A percentile compares a stretch with the other conserved stretches of the same genome.
Conservation (phyloP, 2,888 invertebrate genomes). For the Rhagium mordax region DNA sequence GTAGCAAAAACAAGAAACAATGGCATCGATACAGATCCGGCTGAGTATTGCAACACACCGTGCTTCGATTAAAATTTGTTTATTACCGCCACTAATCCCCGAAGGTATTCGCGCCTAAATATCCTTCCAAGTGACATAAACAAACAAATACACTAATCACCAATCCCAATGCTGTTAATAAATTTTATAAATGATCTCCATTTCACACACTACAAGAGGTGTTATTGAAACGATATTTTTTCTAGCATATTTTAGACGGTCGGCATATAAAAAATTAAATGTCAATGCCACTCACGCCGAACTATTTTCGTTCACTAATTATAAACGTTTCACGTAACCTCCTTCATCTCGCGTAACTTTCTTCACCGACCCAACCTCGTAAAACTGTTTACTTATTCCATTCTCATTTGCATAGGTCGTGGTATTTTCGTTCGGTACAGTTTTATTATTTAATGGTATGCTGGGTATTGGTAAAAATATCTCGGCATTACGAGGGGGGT, state of each 20-base stretch:
- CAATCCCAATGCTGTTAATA: background rate
- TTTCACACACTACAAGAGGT: background rate
- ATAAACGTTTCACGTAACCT: conserved; percentile 16
- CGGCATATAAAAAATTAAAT: conserved; percentile 26
- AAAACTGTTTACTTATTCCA: conserved; percentile 14
- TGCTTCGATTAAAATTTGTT: too few species aligned
- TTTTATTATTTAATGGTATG: conserved; percentile 15
- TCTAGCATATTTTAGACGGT: conserved; percentile 18
- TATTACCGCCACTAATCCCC: background rate
- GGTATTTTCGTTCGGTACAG: conserved; percentile 8
- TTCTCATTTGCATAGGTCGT: conserved; percentile 10
- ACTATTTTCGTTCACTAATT: conserved; percentile 27
- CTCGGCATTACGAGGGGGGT: background rate
- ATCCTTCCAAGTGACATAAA: background rate
- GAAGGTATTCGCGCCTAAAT: background rate
- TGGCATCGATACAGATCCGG: too few species aligned
- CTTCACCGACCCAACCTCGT: conserved; percentile 19
- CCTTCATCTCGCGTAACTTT: conserved; percentile 14
- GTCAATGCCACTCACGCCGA: conserved; percentile 25
- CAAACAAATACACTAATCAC: background rate
- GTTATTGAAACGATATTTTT: conserved; percentile 10
- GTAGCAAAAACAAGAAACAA: too few species aligned
- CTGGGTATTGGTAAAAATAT: conserved; percentile 7
- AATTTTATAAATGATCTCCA: background rate
- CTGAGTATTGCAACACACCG: background rate